Percentiles rank a stretch among this genome's conserved stretches.
phyloP scores from a whole-genome alignment of 1,140 invertebrate species.

The Scaptomyza pallida region DNA sequence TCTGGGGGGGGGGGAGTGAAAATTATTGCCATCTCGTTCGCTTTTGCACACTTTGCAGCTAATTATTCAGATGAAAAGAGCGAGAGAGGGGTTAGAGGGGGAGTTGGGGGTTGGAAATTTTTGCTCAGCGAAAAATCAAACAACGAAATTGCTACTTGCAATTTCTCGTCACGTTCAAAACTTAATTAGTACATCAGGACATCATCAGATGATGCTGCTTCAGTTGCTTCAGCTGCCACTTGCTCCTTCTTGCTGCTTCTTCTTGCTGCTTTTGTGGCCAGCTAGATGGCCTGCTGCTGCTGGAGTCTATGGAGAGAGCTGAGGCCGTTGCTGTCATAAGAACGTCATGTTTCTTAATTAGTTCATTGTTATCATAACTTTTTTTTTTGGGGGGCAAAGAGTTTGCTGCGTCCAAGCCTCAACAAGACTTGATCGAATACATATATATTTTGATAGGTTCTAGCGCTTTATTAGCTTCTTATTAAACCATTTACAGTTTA shows the following conservation, averaged over 20 bases:
- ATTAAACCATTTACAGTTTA: conserved; percentile 1
- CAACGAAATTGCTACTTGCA: conserved; percentile 79
- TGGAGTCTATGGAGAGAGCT: conserved; percentile 1
- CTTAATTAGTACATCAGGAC: conserved; percentile 81
- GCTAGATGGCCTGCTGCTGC: conserved; percentile 6
- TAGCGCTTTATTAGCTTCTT: conserved; percentile 58
- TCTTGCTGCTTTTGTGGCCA: conserved; percentile 1
- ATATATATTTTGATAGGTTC: background rate
- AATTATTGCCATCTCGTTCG: conserved; percentile 5
- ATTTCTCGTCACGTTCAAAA: conserved; percentile 81
- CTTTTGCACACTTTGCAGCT: conserved; percentile 72
- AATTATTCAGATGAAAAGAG: conserved; percentile 78
- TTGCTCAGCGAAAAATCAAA: conserved; percentile 72
- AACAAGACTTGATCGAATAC: background rate
- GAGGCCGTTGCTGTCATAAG: conserved; percentile 65
- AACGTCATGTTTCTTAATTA: conserved; percentile 82
- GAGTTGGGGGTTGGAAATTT: conserved; percentile 24
- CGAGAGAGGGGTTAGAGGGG: conserved; percentile 4
- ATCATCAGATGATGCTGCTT: conserved; percentile 58
- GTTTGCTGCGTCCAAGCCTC: conserved; percentile 35
- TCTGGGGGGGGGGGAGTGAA: background rate
- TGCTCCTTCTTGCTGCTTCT: background rate
- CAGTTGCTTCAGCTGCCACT: conserved; percentile 7
- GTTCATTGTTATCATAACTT: conserved; percentile 81
- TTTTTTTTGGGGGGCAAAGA: conserved; percentile 32